Evolutionary conservation across 2,113 vertebrate species (phyloP).

Genomic region (Zosterops borbonicus): DNA sequence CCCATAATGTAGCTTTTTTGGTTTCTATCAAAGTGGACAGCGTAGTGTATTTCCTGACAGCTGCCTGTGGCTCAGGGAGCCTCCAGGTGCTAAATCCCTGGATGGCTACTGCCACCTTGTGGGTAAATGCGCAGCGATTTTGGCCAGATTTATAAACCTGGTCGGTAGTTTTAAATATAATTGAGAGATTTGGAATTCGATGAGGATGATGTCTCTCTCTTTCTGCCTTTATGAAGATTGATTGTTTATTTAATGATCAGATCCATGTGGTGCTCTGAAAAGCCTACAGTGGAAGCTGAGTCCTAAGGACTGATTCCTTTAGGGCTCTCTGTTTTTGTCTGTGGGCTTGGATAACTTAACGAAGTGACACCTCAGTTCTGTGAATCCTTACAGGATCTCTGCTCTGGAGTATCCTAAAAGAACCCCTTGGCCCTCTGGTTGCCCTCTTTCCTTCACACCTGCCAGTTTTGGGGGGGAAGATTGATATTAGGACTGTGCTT

Average conservation of each 20-base stretch:
- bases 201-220: not conserved
- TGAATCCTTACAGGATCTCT: not conserved
- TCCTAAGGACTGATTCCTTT: not conserved
- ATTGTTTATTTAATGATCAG: not conserved
- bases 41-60: accelerated
- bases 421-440: not conserved
- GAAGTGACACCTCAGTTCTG: not conserved
- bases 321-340: not conserved
- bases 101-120: not conserved
- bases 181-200: not conserved
- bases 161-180: not conserved
- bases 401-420: not conserved
- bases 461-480: accelerated
- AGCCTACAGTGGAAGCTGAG: not conserved
- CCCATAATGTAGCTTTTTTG: accelerated
- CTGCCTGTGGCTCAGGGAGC: accelerated
- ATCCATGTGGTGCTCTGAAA: not conserved
- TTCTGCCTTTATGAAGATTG: not conserved
- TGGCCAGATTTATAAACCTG: accelerated
- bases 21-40: not conserved
- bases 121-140: not conserved
- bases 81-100: accelerated
- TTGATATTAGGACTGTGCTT: not conserved
- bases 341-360: not conserved
- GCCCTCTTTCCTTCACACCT: not conserved